Percentiles rank a stretch among this genome's conserved stretches.
These are phyloP conservation scores for Pilophorus perplexus DNA, from an alignment of 2,888 invertebrate species.

Conservation along the genomic window DNA sequence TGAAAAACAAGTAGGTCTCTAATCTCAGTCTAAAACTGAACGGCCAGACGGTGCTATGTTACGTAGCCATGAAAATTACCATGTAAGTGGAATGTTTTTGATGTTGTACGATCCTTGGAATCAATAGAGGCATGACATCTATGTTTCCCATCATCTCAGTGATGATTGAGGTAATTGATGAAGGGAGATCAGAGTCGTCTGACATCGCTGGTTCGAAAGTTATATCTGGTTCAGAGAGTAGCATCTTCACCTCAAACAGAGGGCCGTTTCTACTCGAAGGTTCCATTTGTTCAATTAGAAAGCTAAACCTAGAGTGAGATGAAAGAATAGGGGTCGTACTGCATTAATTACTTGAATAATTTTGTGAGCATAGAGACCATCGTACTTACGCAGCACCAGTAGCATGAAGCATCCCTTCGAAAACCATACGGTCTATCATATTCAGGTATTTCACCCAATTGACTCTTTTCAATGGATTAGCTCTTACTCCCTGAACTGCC, in stretches of 20 bases:
- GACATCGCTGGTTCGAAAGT: slow-evolving; percentile 72
- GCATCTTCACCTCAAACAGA: slow-evolving; percentile 73
- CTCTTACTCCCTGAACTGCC: not conserved
- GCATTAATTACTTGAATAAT: not conserved
- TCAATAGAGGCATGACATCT: slow-evolving; percentile 68
- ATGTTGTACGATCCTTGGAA: slow-evolving; percentile 63
- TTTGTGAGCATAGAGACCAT: not conserved
- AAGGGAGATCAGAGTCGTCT: slow-evolving; percentile 56
- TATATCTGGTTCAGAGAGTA: slow-evolving; percentile 70
- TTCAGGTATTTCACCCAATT: slow-evolving; percentile 63
- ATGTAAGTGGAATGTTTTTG: slow-evolving; percentile 45
- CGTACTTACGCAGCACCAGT: slow-evolving; percentile 50
- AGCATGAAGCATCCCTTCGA: slow-evolving; percentile 58
- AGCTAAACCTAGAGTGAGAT: slow-evolving; percentile 55
- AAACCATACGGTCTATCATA: slow-evolving; percentile 64
- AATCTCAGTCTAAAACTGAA: not conserved
- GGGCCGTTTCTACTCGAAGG: slow-evolving; percentile 61
- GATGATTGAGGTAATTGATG: slow-evolving; percentile 66
- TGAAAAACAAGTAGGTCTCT: slow-evolving; percentile 16
- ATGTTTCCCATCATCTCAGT: slow-evolving; percentile 73
- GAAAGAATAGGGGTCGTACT: not conserved
- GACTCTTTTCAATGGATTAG: not conserved
- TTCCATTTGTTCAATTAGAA: slow-evolving; percentile 63
- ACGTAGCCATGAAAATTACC: too few species aligned
- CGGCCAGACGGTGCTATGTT: not conserved